phyloP scores from a whole-genome alignment of 2,113 vertebrate genomes.

The Myotis yumanensis region DNA sequence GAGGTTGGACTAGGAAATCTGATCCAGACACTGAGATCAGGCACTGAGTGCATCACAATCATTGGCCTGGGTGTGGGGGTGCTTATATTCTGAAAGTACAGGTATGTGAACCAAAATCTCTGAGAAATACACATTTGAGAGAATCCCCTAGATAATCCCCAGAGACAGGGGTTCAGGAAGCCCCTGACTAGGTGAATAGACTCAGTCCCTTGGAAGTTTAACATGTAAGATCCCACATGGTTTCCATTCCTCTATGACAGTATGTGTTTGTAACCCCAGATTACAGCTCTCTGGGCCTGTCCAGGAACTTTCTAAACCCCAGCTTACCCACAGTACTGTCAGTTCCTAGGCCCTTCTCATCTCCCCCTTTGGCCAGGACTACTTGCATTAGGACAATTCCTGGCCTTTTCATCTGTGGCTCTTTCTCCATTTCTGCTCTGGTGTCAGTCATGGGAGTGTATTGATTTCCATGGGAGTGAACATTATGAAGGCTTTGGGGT shows the following conservation, averaged over 20 bases:
- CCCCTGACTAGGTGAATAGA: no score
- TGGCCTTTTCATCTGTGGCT: background rate
- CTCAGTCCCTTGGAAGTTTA: no score
- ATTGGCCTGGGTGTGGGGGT: accelerated
- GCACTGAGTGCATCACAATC: background rate
- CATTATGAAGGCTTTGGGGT: background rate
- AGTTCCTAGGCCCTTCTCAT: background rate
- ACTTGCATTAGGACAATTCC: background rate
- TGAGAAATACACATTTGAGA: background rate
- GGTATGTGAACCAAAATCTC: background rate
- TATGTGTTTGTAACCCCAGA: background rate
- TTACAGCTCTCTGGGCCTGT: background rate
- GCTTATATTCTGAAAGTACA: background rate
- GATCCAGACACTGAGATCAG: background rate
- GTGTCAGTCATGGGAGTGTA: background rate
- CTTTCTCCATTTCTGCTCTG: background rate
- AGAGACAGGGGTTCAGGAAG: background rate
- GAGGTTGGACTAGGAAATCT: no score
- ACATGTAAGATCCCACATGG: no score
- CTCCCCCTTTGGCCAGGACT: background rate
- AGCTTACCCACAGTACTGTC: background rate
- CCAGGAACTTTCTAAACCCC: background rate
- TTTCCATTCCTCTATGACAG: background rate
- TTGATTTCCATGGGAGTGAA: background rate
- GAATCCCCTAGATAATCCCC: background rate